Evolutionary conservation across 1,140 invertebrate genomes (phyloP).

Genomic region (Macrosteles quadrilineatus): DNA sequence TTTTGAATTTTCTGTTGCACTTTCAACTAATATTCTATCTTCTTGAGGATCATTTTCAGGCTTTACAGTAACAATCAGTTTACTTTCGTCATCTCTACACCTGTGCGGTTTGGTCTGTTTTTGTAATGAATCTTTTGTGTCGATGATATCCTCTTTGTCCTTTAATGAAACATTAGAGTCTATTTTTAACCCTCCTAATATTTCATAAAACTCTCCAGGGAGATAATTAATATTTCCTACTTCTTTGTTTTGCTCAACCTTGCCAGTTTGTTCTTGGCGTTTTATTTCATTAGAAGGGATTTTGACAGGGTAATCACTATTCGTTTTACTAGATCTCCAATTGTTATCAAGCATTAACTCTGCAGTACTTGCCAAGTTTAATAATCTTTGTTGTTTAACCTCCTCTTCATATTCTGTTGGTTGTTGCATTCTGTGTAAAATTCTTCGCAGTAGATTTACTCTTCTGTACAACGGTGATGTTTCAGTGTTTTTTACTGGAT

Average conservation of each 20-base stretch:
- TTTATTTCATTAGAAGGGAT: no score
- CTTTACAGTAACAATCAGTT: not conserved
- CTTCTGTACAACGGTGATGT: no score
- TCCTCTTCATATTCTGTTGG: no score
- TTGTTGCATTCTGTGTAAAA: no score
- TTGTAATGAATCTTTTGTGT: not conserved
- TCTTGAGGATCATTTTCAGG: not conserved
- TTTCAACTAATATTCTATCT: not conserved
- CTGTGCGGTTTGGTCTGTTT: not conserved
- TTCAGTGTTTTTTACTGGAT: no score
- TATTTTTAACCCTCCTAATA: not conserved
- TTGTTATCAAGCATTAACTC: no score
- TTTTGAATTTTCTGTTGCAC: not conserved
- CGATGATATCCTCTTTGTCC: not conserved
- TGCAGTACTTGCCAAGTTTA: no score
- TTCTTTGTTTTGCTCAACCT: not conserved
- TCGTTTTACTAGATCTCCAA: no score
- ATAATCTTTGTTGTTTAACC: no score
- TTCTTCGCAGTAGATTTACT: no score
- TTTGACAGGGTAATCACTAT: no score
- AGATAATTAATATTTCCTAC: not conserved
- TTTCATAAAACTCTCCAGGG: conserved; percentile 1
- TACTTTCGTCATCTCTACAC: not conserved
- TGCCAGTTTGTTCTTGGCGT: no score
- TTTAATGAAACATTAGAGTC: not conserved